Base-by-base conservation (phyloP, 1,140 invertebrate genomes). In the Trichonephila clavata region DNA sequence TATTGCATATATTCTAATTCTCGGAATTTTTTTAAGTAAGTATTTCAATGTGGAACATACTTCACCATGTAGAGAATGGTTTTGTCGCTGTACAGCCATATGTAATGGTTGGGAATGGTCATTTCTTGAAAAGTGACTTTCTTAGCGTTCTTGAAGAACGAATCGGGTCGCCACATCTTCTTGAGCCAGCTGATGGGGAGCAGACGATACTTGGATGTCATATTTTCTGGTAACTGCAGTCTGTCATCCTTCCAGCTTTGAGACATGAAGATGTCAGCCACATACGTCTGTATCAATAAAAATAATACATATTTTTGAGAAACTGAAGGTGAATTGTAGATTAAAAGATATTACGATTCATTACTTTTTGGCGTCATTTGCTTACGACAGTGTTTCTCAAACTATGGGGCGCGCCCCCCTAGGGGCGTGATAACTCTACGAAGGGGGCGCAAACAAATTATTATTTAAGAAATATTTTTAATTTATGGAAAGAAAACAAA, bases 211-310 rank as follows among this genome's bases (percentile, higher is more conserved):
- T 94, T 94, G 1, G 90, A 61, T 16, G 94, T 95, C 32, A 90
- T 91, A 63, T 95, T 94, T 27, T 95, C 92, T 10, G 95, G 95
- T 27, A 95, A 84, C 3, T 90, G 91, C 1, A 95, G 80, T 27
- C 94, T 86, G 93, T 98, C 97, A 96, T 98, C 98, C 39, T 98
- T 96, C 98, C 98, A 98, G 95, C 97, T 98, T 97, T 98, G 98
- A 93, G 98, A 98, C 94, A 98, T 96, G 96, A 98, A 98, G 96
- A 98, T 98, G 95, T 98, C 98, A 21, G 98, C 98, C 94, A 98
- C 98, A 95, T 98, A 98, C 16, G 98, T 98, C 98, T 98, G 95
- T 4, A 84, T 59, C 0, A 60, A 59, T 6, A 18, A 18, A 77
- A 39, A n/a, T 24, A 68, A 24, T 68, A 65, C 24, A 8, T 0